Conservation (phyloP, 2,113 vertebrate species). For the Pongo abelii region DNA sequence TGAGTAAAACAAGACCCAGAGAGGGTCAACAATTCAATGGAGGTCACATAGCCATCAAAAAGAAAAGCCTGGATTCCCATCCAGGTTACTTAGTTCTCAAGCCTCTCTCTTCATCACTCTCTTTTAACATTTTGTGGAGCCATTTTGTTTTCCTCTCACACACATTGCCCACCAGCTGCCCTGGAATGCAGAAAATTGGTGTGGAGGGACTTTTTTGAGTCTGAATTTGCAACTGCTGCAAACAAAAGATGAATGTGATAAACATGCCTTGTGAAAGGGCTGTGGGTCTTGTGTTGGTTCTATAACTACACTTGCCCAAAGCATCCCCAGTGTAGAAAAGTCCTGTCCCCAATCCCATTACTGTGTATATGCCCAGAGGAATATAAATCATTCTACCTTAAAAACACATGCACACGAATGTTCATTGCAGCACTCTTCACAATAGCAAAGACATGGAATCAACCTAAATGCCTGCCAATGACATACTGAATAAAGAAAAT, state of each 20-base stretch:
- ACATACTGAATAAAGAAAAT: too few relatives aligned
- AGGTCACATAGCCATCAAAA: not conserved
- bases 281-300: not conserved
- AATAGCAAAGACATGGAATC: too few relatives aligned
- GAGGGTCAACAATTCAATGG: not conserved
- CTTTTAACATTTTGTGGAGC: not conserved
- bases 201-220: not conserved
- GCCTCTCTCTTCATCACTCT: not conserved
- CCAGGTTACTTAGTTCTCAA: not conserved
- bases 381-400: too few relatives aligned
- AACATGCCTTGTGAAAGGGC: not conserved
- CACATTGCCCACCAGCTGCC: not conserved
- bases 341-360: not conserved
- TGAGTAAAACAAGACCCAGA: not conserved
- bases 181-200: not conserved
- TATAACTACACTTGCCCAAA: not conserved
- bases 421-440: too few relatives aligned
- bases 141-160: not conserved
- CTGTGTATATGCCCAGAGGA: too few relatives aligned
- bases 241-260: not conserved
- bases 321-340: not conserved
- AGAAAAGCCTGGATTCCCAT: not conserved
- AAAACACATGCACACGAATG: too few relatives aligned
- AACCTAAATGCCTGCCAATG: too few relatives aligned
- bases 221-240: not conserved